Evolutionary conservation across 1,140 invertebrate species (phyloP), one percentile per base, ranked within the genome.

Genomic region (Megathymus violae): DNA sequence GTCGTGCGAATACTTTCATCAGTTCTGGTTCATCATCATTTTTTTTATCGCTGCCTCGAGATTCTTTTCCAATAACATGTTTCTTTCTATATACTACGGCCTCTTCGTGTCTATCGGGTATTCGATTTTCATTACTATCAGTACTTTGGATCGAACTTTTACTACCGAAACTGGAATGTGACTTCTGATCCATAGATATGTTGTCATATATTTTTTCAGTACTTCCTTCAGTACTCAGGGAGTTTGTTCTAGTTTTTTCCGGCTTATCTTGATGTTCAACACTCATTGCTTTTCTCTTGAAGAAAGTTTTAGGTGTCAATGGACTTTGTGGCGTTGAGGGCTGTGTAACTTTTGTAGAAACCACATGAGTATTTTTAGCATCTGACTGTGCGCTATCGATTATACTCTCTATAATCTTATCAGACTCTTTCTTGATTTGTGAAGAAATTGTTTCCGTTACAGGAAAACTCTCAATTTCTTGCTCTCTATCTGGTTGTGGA

Each of bases 1-100:
- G 86, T 34, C 95, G 86, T 0, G 95, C 95, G 78, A 96, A 96
- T 0, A 96, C 95, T 89, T 96, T 96, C 92, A 96, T 94, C 16
- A 96, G 80, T 80, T 96, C 95, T 0, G 95, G 95, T 80, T 95
- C 94, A 40, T 95, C 94, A 52, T 95, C 94, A 59, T 93, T 92
- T 52, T 76, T 83, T 17, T 85, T 91, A 15, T 86, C 89, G 64
- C 27, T 31, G 27, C 68, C 82, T 48, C 84, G 74, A 3, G 78
- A 76, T 62, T 91, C 86, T 64, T 77, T 89, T 0, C 79, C 70
- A 4, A 84, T 72, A 0, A 83, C 60, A 1, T 76, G 77, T 71
- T 92, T 81, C 74, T 83, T 85, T 51, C 90, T 54, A 84, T 78
- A 94, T 10, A 91, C 70, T 6, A 91, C 85, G 0, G 76, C 60